phyloP scores from a whole-genome alignment of 2,888 invertebrate genomes.

The Dryobota labecula region DNA sequence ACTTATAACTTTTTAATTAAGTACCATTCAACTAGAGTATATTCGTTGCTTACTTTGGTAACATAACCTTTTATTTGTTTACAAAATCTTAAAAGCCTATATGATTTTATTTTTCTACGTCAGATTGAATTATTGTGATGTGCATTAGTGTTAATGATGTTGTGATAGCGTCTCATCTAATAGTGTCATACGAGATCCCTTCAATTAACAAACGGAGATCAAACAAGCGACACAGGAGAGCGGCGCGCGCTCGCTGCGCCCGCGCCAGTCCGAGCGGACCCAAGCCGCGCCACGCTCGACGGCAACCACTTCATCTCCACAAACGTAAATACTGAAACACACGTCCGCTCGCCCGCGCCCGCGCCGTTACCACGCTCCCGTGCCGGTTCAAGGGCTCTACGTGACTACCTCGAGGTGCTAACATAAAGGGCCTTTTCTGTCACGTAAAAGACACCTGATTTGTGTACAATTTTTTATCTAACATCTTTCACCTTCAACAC shows the following conservation, averaged over 20 bases:
- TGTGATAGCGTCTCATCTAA: constrained; percentile 69
- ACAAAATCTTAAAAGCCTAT: too few relatives aligned
- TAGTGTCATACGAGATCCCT: constrained; percentile 73
- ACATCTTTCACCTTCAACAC: constrained; percentile 81
- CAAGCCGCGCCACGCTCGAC: constrained; percentile 68
- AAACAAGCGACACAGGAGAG: constrained; percentile 69
- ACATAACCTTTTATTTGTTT: neutral
- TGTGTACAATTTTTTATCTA: constrained; percentile 83
- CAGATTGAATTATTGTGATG: constrained; percentile 44
- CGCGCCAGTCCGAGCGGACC: constrained; percentile 77
- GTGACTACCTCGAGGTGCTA: constrained; percentile 82
- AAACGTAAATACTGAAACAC: constrained; percentile 75
- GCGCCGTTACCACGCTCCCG: constrained; percentile 58
- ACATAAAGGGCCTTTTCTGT: constrained; percentile 81
- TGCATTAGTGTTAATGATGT: constrained; percentile 75
- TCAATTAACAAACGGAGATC: constrained; percentile 81
- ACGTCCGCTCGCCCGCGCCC: constrained; percentile 56
- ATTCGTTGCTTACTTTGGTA: neutral
- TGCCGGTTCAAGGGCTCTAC: constrained; percentile 82
- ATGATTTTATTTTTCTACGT: too few relatives aligned
- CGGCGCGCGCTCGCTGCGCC: constrained; percentile 66
- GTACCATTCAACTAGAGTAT: neutral
- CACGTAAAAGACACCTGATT: constrained; percentile 81
- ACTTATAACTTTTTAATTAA: neutral
- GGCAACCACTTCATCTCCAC: constrained; percentile 51